Evolutionary conservation across 2,113 vertebrate genomes (phyloP).

Genomic region (Dipodomys merriami): DNA sequence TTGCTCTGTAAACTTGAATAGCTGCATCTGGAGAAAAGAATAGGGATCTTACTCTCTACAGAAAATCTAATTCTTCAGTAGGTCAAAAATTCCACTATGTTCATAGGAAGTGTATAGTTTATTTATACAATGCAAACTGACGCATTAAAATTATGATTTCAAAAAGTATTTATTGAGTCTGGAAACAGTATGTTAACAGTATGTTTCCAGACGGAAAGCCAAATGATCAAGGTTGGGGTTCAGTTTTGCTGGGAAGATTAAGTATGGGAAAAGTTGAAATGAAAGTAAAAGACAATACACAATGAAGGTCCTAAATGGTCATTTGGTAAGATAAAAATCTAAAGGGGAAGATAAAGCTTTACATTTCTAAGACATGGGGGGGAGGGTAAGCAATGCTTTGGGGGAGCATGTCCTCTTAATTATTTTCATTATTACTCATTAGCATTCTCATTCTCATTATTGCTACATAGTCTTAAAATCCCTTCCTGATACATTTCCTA

Average conservation of each 20-base stretch:
- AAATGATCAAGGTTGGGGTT: constrained; percentile 16
- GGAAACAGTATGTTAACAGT: not conserved
- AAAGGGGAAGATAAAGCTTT: constrained; percentile 53
- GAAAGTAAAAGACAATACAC: constrained; percentile 62
- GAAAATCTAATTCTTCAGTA: not conserved
- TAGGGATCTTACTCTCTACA: not conserved
- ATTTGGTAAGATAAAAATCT: constrained; percentile 56
- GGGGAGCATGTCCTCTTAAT: constrained; percentile 3
- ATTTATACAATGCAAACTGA: not conserved
- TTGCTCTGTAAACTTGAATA: not conserved
- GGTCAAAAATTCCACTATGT: not conserved
- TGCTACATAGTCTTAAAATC: constrained; percentile 4
- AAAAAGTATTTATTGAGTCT: constrained; percentile 10
- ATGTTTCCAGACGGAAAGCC: constrained; percentile 14
- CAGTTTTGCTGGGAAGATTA: constrained; percentile 8
- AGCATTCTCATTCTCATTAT: not conserved
- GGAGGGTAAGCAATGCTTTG: constrained; percentile 33
- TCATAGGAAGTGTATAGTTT: not conserved
- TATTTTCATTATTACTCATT: constrained; percentile 53
- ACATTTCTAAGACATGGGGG: not conserved
- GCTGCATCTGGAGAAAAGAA: not conserved
- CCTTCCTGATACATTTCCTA: not conserved
- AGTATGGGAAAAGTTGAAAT: constrained; percentile 35
- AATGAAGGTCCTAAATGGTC: constrained; percentile 40
- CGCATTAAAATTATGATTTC: constrained; percentile 1